Percentiles rank a stretch among this genome's conserved stretches.
Evolutionary conservation across 2,113 vertebrate species (phyloP).

Genomic region (Eurystomus gularis): DNA sequence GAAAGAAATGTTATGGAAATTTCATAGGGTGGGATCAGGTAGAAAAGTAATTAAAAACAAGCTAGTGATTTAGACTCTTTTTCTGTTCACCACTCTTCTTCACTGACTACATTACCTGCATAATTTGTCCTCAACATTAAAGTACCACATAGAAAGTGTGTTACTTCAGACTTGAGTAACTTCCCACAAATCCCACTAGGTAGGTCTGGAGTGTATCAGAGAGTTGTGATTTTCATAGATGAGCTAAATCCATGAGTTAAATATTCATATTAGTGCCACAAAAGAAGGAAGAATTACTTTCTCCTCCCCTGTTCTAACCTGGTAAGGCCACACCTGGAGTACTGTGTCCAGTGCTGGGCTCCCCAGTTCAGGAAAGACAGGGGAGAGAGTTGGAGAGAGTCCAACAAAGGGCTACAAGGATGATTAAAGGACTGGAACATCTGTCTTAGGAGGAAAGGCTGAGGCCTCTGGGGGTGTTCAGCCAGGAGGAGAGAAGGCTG

Average conservation of each 20-base stretch:
- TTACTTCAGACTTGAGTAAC: not conserved
- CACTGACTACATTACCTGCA: not conserved
- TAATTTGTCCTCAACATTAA: not conserved
- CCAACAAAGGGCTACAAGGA: too few species aligned
- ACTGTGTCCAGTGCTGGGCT: too few species aligned
- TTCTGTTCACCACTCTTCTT: not conserved
- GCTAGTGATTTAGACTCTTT: not conserved
- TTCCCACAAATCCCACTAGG: not conserved
- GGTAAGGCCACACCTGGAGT: too few species aligned
- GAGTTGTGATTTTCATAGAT: not conserved
- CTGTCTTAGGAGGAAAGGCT: too few species aligned
- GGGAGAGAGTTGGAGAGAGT: too few species aligned
- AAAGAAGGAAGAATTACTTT: not conserved
- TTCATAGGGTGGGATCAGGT: not conserved
- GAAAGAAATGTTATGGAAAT: slow-evolving; percentile 4
- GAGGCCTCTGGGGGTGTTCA: too few species aligned
- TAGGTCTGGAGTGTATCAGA: not conserved
- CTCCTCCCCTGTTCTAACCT: too few species aligned
- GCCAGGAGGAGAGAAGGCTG: too few species aligned
- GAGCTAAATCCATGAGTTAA: too few species aligned
- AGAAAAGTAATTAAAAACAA: not conserved
- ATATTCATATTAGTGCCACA: not conserved
- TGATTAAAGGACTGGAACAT: too few species aligned
- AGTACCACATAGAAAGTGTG: not conserved
- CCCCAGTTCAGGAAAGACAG: too few species aligned